A percentile compares a stretch with the other conserved stretches of the same genome.
Conservation (phyloP, 2,888 invertebrate species). For the Tholera decimalis region DNA sequence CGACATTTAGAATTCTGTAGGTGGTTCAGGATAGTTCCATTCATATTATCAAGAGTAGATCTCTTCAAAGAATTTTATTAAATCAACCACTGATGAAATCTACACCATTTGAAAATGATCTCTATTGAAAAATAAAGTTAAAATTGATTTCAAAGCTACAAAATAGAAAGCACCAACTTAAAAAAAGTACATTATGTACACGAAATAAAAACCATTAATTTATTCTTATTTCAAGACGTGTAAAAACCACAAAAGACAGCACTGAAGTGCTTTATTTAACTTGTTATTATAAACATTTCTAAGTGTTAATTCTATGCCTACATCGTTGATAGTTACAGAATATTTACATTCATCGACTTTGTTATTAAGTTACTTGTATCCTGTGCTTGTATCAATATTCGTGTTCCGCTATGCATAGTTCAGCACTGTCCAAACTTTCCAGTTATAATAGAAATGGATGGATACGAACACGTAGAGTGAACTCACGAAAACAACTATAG, state of each 20-base stretch:
- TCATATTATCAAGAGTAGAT: conserved; percentile 3
- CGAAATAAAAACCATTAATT: conserved; percentile 1
- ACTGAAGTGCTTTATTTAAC: neutral
- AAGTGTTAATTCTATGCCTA: neutral
- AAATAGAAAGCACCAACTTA: conserved; percentile 2
- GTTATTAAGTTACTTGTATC: conserved; percentile 27
- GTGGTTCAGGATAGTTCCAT: neutral
- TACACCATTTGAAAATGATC: neutral
- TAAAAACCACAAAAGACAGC: neutral
- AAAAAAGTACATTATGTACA: conserved; percentile 6
- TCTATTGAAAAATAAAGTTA: neutral
- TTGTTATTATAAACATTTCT: neutral
- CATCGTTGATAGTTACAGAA: neutral
- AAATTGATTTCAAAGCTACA: conserved; percentile 2
- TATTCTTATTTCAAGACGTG: neutral
- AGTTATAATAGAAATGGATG: conserved; percentile 55
- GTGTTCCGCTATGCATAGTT: conserved; percentile 33
- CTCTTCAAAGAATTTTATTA: neutral
- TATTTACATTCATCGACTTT: conserved; percentile 23
- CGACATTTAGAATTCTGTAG: neutral
- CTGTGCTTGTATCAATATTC: conserved; percentile 37
- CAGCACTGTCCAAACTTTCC: conserved; percentile 47
- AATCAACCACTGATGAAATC: neutral
- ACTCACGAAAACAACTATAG: conserved; percentile 69
- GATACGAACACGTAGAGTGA: conserved; percentile 56